Percentiles rank a stretch among this genome's conserved stretches.
phyloP scores from a whole-genome alignment of 2,888 invertebrate genomes.

The Erannis defoliaria region DNA sequence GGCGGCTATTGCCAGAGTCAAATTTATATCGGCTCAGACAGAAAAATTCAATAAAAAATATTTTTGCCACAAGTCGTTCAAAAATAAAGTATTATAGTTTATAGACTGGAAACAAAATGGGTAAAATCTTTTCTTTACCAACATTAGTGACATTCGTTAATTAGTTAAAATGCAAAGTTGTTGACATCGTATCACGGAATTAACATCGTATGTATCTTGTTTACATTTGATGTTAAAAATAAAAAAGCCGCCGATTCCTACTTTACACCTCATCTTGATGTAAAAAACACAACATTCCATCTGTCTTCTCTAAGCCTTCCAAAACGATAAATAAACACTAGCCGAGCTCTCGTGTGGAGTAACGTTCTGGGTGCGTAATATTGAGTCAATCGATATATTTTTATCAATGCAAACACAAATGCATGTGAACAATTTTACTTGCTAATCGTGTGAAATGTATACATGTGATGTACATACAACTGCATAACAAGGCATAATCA shows the following conservation, averaged over 20 bases:
- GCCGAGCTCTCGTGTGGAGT: conserved; percentile 71
- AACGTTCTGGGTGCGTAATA: conserved; percentile 62
- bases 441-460: too few species aligned
- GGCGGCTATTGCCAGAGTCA: too few species aligned
- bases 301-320: conserved; percentile 82
- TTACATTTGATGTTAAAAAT: conserved; percentile 67
- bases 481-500: too few species aligned
- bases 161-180: conserved; percentile 1
- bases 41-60: too few species aligned
- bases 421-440: neutral
- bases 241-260: conserved; percentile 72
- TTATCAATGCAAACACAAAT: too few species aligned
- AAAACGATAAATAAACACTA: conserved; percentile 86
- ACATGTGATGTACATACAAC: neutral
- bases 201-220: conserved; percentile 59
- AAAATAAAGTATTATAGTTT: too few species aligned
- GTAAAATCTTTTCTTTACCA: too few species aligned
- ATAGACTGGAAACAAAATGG: too few species aligned
- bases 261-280: conserved; percentile 75
- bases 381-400: conserved; percentile 56
- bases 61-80: too few species aligned
- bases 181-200: conserved; percentile 55
- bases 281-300: conserved; percentile 83
- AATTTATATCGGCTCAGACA: too few species aligned
- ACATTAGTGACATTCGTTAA: neutral